These are phyloP conservation scores for Pogonomyrmex barbatus DNA, from an alignment of 1,140 invertebrate genomes.

Conservation along the genomic window DNA sequence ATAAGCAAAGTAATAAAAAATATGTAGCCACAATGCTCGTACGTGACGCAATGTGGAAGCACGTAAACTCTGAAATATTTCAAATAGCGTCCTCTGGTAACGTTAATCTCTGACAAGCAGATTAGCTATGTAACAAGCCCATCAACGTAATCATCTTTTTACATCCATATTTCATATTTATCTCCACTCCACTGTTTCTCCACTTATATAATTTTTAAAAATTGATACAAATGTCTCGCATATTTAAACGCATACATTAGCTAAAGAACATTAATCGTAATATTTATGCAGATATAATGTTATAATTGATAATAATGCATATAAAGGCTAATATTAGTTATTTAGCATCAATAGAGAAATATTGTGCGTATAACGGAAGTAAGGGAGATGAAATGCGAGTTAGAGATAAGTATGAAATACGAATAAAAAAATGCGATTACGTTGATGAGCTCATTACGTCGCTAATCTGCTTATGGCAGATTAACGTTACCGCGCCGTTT, in stretches of 20 bases:
- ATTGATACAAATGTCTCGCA: background rate
- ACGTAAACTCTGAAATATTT: slow-evolving; percentile 7
- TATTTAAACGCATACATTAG: background rate
- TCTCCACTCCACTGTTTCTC: background rate
- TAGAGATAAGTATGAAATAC: slow-evolving; percentile 51
- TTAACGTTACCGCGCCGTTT: slow-evolving; percentile 57
- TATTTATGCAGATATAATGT: background rate
- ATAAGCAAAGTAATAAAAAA: background rate
- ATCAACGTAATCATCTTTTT: slow-evolving; percentile 10
- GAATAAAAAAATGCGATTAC: slow-evolving; percentile 56
- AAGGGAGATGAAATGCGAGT: slow-evolving; percentile 29
- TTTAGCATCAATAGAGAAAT: background rate
- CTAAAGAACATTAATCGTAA: background rate
- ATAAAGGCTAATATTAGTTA: background rate
- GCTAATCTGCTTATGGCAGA: slow-evolving; percentile 57
- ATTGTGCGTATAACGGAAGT: background rate
- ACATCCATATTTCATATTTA: slow-evolving; percentile 11
- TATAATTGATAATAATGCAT: slow-evolving; percentile 21
- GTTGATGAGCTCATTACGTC: slow-evolving; percentile 41
- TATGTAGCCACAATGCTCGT: background rate
- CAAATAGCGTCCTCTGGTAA: background rate
- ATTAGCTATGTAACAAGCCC: background rate
- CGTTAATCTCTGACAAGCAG: background rate
- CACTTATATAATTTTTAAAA: background rate
- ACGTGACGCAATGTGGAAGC: background rate